Conservation (phyloP, 2,888 invertebrate species). For the Parochlus steinenii region DNA sequence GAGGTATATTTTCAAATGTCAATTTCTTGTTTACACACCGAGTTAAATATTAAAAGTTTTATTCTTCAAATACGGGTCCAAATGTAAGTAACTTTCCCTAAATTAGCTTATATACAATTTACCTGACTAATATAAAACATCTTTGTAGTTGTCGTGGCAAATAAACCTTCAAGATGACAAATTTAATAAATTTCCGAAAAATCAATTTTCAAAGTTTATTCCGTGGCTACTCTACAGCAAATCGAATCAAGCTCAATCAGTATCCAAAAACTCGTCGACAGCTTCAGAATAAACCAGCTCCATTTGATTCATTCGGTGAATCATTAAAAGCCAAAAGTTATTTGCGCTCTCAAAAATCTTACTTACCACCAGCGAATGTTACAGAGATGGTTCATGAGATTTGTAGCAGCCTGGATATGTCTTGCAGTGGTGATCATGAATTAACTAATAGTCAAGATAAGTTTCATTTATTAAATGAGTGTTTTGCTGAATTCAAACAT, state of each 20-base stretch:
- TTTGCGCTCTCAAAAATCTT: constrained; percentile 48
- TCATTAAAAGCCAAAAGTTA: background rate
- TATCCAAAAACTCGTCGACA: too few relatives aligned
- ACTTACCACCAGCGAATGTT: constrained; percentile 52
- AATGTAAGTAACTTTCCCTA: too few relatives aligned
- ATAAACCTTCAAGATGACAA: too few relatives aligned
- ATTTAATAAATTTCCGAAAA: too few relatives aligned
- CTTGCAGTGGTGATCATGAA: constrained; percentile 25
- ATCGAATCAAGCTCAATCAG: constrained; percentile 2
- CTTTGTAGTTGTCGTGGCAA: too few relatives aligned
- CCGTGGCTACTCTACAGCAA: background rate
- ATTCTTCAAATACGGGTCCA: too few relatives aligned
- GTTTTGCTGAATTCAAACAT: constrained; percentile 55
- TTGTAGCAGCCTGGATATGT: constrained; percentile 37
- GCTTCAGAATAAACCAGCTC: too few relatives aligned
- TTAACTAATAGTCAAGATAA: constrained; percentile 30
- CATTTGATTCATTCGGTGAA: constrained; percentile 9
- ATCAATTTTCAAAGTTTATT: background rate
- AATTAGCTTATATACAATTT: too few relatives aligned
- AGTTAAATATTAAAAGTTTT: too few relatives aligned
- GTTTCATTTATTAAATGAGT: constrained; percentile 51
- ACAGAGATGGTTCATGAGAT: constrained; percentile 42
- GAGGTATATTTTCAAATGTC: too few relatives aligned
- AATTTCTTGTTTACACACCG: too few relatives aligned
- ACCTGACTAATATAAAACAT: too few relatives aligned